A percentile compares a stretch with the other conserved stretches of the same genome.
phyloP scores from a whole-genome alignment of 2,113 vertebrate genomes.

The Cynocephalus volans region DNA sequence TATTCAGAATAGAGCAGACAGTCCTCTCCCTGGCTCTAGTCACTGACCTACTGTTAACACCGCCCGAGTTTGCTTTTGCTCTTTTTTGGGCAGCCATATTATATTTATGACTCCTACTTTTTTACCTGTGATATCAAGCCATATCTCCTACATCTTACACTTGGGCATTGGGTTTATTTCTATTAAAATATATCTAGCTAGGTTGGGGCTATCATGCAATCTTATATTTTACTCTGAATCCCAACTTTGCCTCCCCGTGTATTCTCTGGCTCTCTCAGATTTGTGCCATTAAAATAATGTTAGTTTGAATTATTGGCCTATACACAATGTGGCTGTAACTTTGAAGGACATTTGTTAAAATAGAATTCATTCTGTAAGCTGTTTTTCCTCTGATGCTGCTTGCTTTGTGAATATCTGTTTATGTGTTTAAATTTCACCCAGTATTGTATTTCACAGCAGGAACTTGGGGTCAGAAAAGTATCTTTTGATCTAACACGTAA shows the following conservation, averaged over 20 bases:
- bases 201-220: neutral
- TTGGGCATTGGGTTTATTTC: slow-evolving; percentile 26
- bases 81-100: neutral
- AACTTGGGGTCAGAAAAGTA: slow-evolving; percentile 25
- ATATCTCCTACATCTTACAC: neutral
- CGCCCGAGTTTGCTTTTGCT: neutral
- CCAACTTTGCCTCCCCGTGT: neutral
- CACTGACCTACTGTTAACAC: neutral
- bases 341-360: slow-evolving; percentile 64
- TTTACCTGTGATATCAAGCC: neutral
- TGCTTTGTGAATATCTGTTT: slow-evolving; percentile 49
- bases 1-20: neutral
- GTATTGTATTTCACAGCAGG: slow-evolving; percentile 15
- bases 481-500: slow-evolving; percentile 27
- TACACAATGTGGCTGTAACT: neutral
- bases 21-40: neutral
- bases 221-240: slow-evolving; percentile 49
- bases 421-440: slow-evolving; percentile 65
- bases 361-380: slow-evolving; percentile 40
- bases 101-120: slow-evolving; percentile 11
- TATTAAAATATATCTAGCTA: slow-evolving; percentile 48
- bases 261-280: neutral
- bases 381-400: slow-evolving; percentile 29
- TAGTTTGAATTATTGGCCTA: slow-evolving; percentile 39
- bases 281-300: slow-evolving; percentile 47